Percentiles rank a stretch among this genome's conserved stretches.
Evolutionary conservation across 2,797 vertebrate species (phyloP).

Genomic region (Melanotaenia nigrans): DNA sequence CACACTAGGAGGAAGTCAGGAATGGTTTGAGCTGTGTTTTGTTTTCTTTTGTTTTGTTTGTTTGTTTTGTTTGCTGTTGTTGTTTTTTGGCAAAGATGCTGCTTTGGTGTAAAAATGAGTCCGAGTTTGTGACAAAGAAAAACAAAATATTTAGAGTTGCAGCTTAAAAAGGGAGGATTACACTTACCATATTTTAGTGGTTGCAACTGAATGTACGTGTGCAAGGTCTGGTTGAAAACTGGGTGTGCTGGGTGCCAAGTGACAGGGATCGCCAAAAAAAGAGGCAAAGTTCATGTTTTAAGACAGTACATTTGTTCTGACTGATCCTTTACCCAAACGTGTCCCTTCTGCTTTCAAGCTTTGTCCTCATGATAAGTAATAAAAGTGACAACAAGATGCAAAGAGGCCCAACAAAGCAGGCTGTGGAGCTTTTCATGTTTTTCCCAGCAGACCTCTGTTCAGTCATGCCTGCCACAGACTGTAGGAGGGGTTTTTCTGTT

Average conservation of each 20-base stretch:
- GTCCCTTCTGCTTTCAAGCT: not conserved
- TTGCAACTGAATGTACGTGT: too few species aligned
- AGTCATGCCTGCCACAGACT: constrained; percentile 42
- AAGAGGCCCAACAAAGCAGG: not conserved
- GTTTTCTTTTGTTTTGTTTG: constrained; percentile 1
- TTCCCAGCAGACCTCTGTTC: constrained; percentile 61
- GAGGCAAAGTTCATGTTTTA: too few species aligned
- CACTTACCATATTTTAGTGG: not conserved
- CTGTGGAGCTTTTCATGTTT: constrained; percentile 16
- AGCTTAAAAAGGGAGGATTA: not conserved
- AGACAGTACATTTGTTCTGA: too few species aligned
- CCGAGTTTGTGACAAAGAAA: not conserved
- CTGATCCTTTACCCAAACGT: too few species aligned
- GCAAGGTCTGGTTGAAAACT: not conserved
- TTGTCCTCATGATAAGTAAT: not conserved
- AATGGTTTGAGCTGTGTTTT: constrained; percentile 27
- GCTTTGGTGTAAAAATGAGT: not conserved
- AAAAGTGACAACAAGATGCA: constrained; percentile 4
- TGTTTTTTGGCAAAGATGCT: not conserved
- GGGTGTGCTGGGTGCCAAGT: too few species aligned
- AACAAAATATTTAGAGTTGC: not conserved
- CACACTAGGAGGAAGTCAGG: constrained; percentile 12
- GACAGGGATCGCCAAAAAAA: too few species aligned
- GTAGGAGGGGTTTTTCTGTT: constrained; percentile 1
- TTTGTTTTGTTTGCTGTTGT: not conserved